Evolutionary conservation across 2,797 vertebrate species (phyloP).

Genomic region (Rachycentron canadum): DNA sequence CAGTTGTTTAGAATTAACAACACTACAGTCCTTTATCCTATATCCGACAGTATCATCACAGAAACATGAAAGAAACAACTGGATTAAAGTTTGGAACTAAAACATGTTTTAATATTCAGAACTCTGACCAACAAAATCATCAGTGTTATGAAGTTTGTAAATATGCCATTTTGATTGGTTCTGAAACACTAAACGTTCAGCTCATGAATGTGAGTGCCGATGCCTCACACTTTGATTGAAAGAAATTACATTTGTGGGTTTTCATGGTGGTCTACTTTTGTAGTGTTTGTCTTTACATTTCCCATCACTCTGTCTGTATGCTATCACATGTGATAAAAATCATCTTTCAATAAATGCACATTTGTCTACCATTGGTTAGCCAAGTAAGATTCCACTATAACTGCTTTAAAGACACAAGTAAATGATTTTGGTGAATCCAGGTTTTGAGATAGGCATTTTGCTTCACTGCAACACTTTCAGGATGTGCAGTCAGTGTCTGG

Average conservation of each 20-base stretch:
- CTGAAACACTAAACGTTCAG: background rate
- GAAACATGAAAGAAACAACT: background rate
- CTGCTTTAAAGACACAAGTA: background rate
- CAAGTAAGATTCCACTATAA: background rate
- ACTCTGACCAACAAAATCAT: background rate
- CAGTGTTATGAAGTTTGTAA: background rate
- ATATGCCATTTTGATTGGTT: background rate
- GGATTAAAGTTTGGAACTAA: background rate
- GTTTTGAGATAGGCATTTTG: background rate
- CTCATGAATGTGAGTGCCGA: background rate
- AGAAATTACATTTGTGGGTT: background rate
- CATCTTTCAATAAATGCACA: background rate
- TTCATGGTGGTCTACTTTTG: background rate
- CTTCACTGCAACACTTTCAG: conserved; percentile 1
- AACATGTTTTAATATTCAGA: background rate
- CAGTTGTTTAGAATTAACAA: background rate
- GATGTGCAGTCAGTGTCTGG: background rate
- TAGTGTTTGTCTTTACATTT: background rate
- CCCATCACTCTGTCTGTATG: background rate
- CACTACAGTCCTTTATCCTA: background rate
- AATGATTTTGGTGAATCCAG: background rate
- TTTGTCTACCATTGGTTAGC: background rate
- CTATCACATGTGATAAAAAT: background rate
- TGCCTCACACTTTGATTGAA: background rate
- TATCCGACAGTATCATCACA: background rate